phyloP scores from a whole-genome alignment of 2,797 vertebrate species.

The Mormyrops attenuatus region DNA sequence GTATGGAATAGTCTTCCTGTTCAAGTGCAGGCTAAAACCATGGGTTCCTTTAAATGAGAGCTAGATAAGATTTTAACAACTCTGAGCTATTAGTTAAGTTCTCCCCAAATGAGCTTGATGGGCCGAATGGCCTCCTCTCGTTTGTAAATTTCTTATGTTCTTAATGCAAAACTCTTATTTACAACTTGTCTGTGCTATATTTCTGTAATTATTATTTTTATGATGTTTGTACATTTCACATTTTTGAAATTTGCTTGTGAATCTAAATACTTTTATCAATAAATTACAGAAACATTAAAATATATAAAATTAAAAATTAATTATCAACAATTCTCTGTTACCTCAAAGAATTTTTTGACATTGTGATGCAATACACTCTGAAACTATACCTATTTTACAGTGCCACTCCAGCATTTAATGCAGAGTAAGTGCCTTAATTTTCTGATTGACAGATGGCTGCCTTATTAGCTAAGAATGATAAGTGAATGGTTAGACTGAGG shows the following conservation, averaged over 20 bases:
- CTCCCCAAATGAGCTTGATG: no score
- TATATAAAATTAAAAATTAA: neutral
- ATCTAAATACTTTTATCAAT: neutral
- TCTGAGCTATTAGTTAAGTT: no score
- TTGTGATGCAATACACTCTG: neutral
- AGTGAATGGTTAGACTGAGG: conserved; percentile 76
- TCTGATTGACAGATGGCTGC: conserved; percentile 86
- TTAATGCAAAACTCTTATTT: neutral
- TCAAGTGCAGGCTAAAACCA: no score
- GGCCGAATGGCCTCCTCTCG: no score
- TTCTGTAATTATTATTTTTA: neutral
- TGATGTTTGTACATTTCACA: neutral
- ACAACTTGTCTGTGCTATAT: neutral
- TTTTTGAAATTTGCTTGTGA: neutral
- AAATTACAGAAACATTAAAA: neutral
- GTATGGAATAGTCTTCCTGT: no score
- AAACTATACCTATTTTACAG: neutral
- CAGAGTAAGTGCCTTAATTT: conserved; percentile 47
- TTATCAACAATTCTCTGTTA: neutral
- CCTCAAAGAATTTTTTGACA: neutral
- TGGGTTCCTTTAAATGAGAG: no score
- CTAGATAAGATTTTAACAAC: no score
- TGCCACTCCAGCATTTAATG: neutral
- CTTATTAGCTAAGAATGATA: conserved; percentile 91
- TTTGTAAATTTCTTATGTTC: no score